Evolutionary conservation across 1,140 invertebrate species (phyloP), one percentile per base, ranked within the genome.

Genomic region (Drosophila subpulchrella): DNA sequence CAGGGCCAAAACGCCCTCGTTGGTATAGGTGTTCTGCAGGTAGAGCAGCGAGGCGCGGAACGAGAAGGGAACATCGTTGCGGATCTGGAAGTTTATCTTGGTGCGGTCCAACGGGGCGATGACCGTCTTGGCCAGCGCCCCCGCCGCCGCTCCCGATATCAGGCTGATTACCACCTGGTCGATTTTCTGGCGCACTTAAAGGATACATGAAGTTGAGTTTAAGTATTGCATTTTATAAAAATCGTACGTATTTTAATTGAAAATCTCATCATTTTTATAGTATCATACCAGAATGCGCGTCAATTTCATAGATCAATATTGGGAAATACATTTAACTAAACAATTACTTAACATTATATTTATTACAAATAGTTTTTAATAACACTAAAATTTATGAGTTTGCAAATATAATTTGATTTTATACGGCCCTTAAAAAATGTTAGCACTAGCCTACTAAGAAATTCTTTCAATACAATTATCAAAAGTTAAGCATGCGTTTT

Each of bases 41-140:
- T 98, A 99, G 48, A 94, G 90, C 2, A 96, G 82, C 0, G 97
- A 98, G 27, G 96, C 96, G 67, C 93, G 94, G 59, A 96, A 95
- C 0, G 97, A 96, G 93, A 98, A 99, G 20, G 94, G 94, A 53
- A 94, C 94, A 85, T 91, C 80, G 78, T 97, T 94, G 17, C 95
- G 95, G 74, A 95, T 95, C 93, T 99, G 98, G 93, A 99, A 99
- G 94, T 98, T 98, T 58, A 99, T 99, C 95, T 99, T 99, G 57
- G 98, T 98, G 63, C 99, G 94, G 93, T 99, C 99, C 15, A 99
- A 93, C 3, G 99, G 99, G 3, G 99, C 99, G 82, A 99, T 99
- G 11, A 95, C 95, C 0, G 98, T 98, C 94, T 99, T 99, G 4
- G 98, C 98, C 7, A 99, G 75, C 20, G 97, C 98, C 5, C 99